Evolutionary conservation across 2,113 vertebrate genomes (phyloP), one percentile per base, ranked within the genome.

Genomic region (Scytalopus superciliaris): DNA sequence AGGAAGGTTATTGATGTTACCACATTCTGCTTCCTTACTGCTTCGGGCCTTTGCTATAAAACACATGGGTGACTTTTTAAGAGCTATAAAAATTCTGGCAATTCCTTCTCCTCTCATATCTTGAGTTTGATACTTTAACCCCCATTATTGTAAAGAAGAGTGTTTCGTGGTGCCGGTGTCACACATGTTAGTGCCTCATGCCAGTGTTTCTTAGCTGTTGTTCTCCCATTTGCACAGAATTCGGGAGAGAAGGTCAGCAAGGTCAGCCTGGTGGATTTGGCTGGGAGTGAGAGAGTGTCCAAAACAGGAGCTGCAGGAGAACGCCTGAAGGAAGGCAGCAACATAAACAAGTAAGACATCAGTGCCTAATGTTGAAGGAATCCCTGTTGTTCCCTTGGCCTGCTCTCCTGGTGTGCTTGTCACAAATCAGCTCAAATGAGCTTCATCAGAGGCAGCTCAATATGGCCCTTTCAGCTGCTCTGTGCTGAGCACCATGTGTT

Each of bases 241-340:
- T 99, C 99, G 14, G 99, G 99, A 87, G 99, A 99, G 97, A 99
- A 99, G 91, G 99, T 99, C 96, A 99, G 99, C 97, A 99, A 99
- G 94, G 96, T 99, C 97, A 99, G 99, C 97, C 96, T 99, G 95
- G 99, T 99, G 62, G 99, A 99, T 97, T 97, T 99, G 98, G 99
- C 99, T 24, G 99, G 99, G 23, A 99, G 99, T 0, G 99, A 99
- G 91, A 97, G 99, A 50, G 99, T 99, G 28, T 99, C 99, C 67
- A 99, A 99, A 97, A 99, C 99, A 0, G 99, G 99, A 97, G 99
- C 99, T 19, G 99, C 99, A 5, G 99, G 99, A 53, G 99, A 99
- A 96, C 98, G 99, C 53, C 98, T 99, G 57, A 99, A 99, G 96
- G 99, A 99, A 97, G 99, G 99, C 97, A 99, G 99, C 98, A 99